Evolutionary conservation across 2,888 invertebrate genomes (phyloP).

Genomic region (Actias luna): DNA sequence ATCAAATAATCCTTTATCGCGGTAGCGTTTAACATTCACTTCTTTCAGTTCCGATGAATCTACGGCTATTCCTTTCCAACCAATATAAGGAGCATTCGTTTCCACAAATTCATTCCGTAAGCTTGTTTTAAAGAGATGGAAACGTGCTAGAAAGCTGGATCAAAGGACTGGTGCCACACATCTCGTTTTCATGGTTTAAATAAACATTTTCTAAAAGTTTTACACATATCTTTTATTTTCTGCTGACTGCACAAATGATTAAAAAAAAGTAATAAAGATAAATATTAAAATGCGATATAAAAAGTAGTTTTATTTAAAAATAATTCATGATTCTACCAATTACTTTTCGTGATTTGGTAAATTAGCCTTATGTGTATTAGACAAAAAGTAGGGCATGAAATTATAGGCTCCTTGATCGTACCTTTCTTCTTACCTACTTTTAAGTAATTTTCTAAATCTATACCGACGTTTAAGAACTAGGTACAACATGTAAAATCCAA

Average conservation of each 20-base stretch:
- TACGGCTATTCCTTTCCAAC: constrained; percentile 24
- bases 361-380: background rate
- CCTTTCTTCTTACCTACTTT: no score
- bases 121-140: constrained; percentile 25
- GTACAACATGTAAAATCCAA: no score
- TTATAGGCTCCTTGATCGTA: no score
- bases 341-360: background rate
- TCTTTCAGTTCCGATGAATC: constrained; percentile 24
- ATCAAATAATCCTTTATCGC: constrained; percentile 36
- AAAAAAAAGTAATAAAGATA: background rate
- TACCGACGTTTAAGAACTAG: no score
- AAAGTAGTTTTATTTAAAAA: no score
- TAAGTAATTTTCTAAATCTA: no score
- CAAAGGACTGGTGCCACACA: background rate
- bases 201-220: background rate
- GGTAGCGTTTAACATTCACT: constrained; percentile 35
- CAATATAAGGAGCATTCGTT: constrained; percentile 30
- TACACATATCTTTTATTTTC: background rate
- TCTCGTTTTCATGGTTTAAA: background rate
- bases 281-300: background rate
- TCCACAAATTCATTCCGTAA: constrained; percentile 32
- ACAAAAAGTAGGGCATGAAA: background rate
- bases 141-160: constrained; percentile 15
- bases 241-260: background rate
- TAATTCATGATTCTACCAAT: background rate